A percentile compares a stretch with the other conserved stretches of the same genome.
These are phyloP conservation scores for Chitala chitala DNA, from an alignment of 2,113 vertebrate species.

Conservation along the genomic window DNA sequence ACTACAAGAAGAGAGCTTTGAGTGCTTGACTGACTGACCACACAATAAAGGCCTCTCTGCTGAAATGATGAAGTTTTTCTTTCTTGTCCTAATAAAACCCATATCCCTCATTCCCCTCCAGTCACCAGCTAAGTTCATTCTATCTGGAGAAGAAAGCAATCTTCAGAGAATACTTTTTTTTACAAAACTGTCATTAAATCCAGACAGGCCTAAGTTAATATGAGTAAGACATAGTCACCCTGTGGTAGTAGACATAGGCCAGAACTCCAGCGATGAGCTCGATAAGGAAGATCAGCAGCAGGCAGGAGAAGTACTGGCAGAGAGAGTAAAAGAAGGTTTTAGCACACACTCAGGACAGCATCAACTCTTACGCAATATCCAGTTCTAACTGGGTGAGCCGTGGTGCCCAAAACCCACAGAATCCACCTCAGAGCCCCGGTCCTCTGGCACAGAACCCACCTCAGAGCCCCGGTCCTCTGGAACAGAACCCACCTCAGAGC, in stretches of 20 bases:
- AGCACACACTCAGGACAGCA: neutral
- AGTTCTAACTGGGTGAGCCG: neutral
- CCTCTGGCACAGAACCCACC: too few relatives aligned
- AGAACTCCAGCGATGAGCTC: slow-evolving; percentile 77
- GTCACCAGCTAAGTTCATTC: neutral
- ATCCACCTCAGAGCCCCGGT: too few relatives aligned
- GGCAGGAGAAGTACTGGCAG: slow-evolving; percentile 68
- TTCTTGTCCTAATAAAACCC: neutral
- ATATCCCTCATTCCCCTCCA: neutral
- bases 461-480: too few relatives aligned
- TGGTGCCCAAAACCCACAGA: too few relatives aligned
- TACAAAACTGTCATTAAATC: neutral
- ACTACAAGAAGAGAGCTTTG: neutral
- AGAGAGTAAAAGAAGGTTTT: slow-evolving; percentile 17
- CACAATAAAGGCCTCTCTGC: neutral
- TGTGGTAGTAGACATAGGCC: slow-evolving; percentile 79
- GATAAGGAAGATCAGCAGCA: slow-evolving; percentile 74
- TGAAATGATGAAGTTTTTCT: neutral
- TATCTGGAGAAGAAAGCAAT: neutral
- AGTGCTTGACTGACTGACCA: neutral
- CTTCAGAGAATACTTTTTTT: neutral
- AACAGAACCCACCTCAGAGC: too few relatives aligned
- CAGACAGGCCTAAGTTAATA: neutral
- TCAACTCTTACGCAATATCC: neutral
- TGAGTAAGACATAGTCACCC: slow-evolving; percentile 52